phyloP scores from a whole-genome alignment of 2,888 invertebrate species.

The Nebria salina region DNA sequence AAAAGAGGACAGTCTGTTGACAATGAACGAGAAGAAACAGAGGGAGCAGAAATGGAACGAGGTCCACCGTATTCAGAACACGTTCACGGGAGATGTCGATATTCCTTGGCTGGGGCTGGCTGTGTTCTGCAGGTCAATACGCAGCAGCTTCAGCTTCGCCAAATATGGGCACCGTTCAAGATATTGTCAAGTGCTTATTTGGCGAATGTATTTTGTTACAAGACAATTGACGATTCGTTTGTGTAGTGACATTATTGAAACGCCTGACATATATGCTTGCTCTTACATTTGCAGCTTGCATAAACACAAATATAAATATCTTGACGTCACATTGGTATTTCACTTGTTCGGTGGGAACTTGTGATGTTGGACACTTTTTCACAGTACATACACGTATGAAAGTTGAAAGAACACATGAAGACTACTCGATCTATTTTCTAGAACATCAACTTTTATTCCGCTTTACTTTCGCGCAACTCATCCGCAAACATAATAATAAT shows the following conservation, averaged over 20 bases:
- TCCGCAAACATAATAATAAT: too few species aligned
- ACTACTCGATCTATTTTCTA: too few species aligned
- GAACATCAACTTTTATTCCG: too few species aligned
- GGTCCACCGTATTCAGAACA: not conserved
- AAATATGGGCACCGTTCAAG: not conserved
- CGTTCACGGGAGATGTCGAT: not conserved
- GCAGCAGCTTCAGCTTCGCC: not conserved
- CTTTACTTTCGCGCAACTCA: too few species aligned
- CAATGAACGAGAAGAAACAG: not conserved
- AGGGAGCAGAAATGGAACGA: not conserved
- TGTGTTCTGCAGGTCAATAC: not conserved
- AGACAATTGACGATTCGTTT: not conserved
- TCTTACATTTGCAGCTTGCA: not conserved
- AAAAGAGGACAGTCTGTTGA: not conserved
- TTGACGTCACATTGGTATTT: not conserved
- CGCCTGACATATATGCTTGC: not conserved
- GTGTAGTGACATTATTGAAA: not conserved
- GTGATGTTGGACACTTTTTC: too few species aligned
- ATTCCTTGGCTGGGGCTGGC: not conserved
- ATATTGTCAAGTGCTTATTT: not conserved
- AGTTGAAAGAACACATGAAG: too few species aligned
- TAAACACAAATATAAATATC: not conserved
- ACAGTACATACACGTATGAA: too few species aligned
- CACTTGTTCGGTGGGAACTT: not conserved
- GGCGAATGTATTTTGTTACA: slow-evolving; percentile 1